Percentiles rank a stretch among this genome's conserved stretches.
Conservation (phyloP, 1,140 invertebrate species). For the Trichoplusia ni region DNA sequence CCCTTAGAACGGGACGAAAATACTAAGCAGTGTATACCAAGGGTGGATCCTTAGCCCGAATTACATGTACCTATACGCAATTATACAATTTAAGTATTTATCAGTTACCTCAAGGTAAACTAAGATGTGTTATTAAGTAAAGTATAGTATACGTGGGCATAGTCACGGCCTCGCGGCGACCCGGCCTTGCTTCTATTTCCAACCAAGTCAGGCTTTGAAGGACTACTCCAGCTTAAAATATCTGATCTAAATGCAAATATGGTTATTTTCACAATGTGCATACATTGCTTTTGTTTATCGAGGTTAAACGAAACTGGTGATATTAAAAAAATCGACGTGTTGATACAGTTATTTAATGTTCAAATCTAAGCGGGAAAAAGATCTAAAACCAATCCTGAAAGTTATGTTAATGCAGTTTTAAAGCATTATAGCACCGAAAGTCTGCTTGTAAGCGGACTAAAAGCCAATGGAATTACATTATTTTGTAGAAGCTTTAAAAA, state of each 20-base stretch:
- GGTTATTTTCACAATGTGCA: constrained; percentile 43
- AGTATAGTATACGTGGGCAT: constrained; percentile 35
- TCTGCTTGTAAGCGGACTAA: no score
- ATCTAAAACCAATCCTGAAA: no score
- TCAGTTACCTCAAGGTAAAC: constrained; percentile 7
- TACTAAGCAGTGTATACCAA: constrained; percentile 21
- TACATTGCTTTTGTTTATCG: constrained; percentile 20
- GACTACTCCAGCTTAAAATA: constrained; percentile 57
- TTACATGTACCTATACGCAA: background rate
- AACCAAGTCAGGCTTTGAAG: constrained; percentile 46
- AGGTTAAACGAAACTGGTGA: background rate
- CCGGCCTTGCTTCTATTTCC: constrained; percentile 67
- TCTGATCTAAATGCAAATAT: constrained; percentile 61
- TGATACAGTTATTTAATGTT: no score
- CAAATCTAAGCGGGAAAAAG: constrained; percentile 22
- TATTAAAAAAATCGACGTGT: no score
- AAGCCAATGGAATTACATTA: no score
- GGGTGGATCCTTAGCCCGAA: background rate
- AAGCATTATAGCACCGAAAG: no score
- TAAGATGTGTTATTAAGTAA: constrained; percentile 32
- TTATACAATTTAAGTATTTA: constrained; percentile 9
- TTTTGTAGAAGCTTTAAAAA: no score
- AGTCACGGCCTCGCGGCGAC: constrained; percentile 32
- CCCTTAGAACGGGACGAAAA: constrained; percentile 19
- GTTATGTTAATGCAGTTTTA: no score